A percentile compares a stretch with the other conserved stretches of the same genome.
phyloP scores from a whole-genome alignment of 1,140 invertebrate species.

The Periplaneta americana region DNA sequence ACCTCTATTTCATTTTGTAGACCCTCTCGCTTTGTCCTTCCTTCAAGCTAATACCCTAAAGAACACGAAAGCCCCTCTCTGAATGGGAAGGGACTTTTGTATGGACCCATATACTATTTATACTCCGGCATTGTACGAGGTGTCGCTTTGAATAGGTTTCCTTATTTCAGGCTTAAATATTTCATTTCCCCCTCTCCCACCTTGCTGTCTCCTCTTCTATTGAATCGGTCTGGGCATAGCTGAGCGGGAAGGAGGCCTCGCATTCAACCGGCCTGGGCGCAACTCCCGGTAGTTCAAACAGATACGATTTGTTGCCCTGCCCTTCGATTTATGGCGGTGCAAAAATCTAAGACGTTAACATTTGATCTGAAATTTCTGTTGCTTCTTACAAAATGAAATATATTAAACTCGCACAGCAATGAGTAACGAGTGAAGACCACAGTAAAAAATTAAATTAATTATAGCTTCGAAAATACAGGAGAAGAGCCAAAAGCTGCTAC shows the following conservation, averaged over 20 bases:
- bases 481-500: too few relatives aligned
- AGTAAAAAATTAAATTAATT: too few relatives aligned
- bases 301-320: not conserved
- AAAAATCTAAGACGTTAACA: not conserved
- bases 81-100: conserved; percentile 11
- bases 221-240: not conserved
- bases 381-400: too few relatives aligned
- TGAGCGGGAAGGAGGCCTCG: not conserved
- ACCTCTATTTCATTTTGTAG: conserved; percentile 18
- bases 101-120: conserved; percentile 19
- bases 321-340: not conserved
- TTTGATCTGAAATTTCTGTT: not conserved
- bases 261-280: too few relatives aligned
- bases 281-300: not conserved
- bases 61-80: conserved; percentile 12
- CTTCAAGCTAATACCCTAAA: conserved; percentile 19
- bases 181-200: conserved; percentile 13
- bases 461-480: too few relatives aligned
- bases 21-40: conserved; percentile 12
- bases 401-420: too few relatives aligned
- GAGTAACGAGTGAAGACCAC: too few relatives aligned
- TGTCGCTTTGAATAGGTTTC: conserved; percentile 19
- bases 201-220: not conserved
- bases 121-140: conserved; percentile 15
- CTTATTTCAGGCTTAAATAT: conserved; percentile 21